Evolutionary conservation across 64 coral and sea anemone genomes (phyloP).

Genomic region (Actinia equina): DNA sequence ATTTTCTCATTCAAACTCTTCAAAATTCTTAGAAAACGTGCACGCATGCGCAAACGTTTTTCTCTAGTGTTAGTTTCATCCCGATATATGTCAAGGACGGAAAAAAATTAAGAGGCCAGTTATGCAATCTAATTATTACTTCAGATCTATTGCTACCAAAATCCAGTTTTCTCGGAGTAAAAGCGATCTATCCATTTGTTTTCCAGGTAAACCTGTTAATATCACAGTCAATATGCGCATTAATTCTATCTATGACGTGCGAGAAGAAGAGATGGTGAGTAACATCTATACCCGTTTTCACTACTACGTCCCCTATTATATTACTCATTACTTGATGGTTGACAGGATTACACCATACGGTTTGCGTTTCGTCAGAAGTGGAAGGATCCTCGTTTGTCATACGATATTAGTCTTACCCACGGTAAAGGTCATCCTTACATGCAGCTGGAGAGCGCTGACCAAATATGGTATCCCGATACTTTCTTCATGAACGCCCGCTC

Average conservation of each 20-base stretch:
- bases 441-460: constrained; percentile 32
- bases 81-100: too few species aligned
- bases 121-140: too few species aligned
- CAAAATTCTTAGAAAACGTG: too few species aligned
- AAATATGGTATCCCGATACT: too few species aligned
- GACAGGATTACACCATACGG: constrained; percentile 22
- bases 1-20: too few species aligned
- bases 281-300: too few species aligned
- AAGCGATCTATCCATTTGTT: neutral
- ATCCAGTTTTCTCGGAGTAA: too few species aligned
- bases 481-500: constrained; percentile 30
- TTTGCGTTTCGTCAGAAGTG: constrained; percentile 36
- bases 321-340: neutral
- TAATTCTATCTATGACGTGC: constrained; percentile 23
- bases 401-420: neutral
- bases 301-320: too few species aligned
- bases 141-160: too few species aligned
- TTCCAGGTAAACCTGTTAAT: constrained; percentile 16
- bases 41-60: too few species aligned
- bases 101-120: too few species aligned
- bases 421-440: constrained; percentile 19
- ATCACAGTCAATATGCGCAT: constrained; percentile 37
- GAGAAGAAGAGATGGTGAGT: constrained; percentile 29
- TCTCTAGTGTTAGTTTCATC: too few species aligned
- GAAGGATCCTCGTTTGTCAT: constrained; percentile 8